phyloP scores from a whole-genome alignment of 2,888 invertebrate species.

The Myathropa florea region DNA sequence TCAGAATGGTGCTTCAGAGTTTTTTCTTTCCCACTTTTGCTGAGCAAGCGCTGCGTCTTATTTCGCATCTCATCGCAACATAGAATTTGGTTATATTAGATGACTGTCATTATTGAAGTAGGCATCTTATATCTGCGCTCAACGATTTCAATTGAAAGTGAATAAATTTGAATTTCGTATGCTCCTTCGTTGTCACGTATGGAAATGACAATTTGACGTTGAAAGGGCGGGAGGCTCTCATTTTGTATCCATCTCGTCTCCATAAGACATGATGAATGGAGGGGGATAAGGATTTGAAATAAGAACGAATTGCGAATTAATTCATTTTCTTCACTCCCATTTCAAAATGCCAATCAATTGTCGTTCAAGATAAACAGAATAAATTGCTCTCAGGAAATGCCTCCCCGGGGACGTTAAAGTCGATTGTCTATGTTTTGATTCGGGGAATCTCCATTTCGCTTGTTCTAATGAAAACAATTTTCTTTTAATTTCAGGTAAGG shows the following conservation, averaged over 20 bases:
- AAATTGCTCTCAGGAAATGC: neutral
- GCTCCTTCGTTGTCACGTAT: conserved; percentile 25
- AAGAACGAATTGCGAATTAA: neutral
- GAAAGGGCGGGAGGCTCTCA: neutral
- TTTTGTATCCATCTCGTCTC: too few relatives aligned
- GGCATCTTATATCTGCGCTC: conserved; percentile 39
- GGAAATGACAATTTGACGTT: neutral
- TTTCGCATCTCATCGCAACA: neutral
- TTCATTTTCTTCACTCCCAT: neutral
- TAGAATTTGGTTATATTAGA: conserved; percentile 9
- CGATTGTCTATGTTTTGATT: neutral
- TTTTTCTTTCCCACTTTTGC: neutral
- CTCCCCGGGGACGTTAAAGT: neutral
- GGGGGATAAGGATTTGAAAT: neutral
- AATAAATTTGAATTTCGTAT: conserved; percentile 42
- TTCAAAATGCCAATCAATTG: neutral
- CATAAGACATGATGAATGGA: neutral
- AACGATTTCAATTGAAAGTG: conserved; percentile 24
- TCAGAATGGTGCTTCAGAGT: neutral
- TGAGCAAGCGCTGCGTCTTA: neutral
- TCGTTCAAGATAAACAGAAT: neutral
- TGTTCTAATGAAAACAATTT: conserved; percentile 8
- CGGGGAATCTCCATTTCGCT: neutral
- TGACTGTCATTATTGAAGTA: conserved; percentile 35
- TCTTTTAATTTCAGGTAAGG: conserved; percentile 1